Evolutionary conservation across 1,140 invertebrate species (phyloP).

Genomic region (Solenopsis fugax): DNA sequence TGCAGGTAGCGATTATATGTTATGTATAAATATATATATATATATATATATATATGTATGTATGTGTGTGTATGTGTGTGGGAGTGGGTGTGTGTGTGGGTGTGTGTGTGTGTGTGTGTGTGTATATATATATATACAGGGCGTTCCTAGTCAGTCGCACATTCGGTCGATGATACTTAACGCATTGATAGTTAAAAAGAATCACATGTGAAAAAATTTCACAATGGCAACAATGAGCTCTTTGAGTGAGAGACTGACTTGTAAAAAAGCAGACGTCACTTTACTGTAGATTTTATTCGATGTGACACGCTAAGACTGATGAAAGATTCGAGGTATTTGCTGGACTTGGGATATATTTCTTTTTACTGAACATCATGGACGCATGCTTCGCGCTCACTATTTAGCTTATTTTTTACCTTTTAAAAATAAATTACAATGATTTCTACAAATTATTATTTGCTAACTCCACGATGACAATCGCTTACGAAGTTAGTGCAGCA

Average conservation of each 20-base stretch:
- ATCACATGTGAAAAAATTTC: neutral
- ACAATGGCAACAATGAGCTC: too few relatives aligned
- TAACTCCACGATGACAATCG: too few relatives aligned
- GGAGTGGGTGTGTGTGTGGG: too few relatives aligned
- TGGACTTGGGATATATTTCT: slow-evolving; percentile 3
- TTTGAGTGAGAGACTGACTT: neutral
- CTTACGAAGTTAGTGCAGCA: too few relatives aligned
- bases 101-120: too few relatives aligned
- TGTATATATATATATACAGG: slow-evolving; percentile 34
- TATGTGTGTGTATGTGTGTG: too few relatives aligned
- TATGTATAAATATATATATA: slow-evolving; percentile 71
- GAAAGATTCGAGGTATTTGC: neutral
- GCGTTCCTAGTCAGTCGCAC: slow-evolving; percentile 7
- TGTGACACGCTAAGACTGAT: slow-evolving; percentile 10
- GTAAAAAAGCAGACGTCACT: neutral
- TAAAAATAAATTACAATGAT: too few relatives aligned
- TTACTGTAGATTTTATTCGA: neutral
- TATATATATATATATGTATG: neutral
- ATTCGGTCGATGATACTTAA: slow-evolving; percentile 31
- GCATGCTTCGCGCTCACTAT: too few relatives aligned
- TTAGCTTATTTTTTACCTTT: too few relatives aligned
- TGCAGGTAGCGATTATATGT: slow-evolving; percentile 82
- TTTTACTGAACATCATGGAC: too few relatives aligned
- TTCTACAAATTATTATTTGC: too few relatives aligned
- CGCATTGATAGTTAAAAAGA: slow-evolving; percentile 1